These are phyloP conservation scores for Tanytarsus gracilentus DNA, from an alignment of 2,888 invertebrate species.

Conservation along the genomic window DNA sequence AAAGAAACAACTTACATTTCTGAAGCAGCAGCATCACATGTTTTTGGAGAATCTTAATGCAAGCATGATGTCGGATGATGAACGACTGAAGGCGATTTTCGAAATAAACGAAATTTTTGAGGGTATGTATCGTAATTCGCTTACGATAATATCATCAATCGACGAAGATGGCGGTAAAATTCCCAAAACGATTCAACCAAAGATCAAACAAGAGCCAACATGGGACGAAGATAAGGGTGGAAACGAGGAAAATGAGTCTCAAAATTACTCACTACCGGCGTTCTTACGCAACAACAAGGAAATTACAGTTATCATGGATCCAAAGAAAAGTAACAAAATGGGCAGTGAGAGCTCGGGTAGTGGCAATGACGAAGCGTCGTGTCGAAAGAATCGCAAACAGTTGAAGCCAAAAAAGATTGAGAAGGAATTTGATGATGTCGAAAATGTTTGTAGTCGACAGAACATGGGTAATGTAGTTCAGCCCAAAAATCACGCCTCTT, in stretches of 20 bases:
- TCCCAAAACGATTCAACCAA: neutral
- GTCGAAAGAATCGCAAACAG: slow-evolving; percentile 28
- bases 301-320: slow-evolving; percentile 38
- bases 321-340: slow-evolving; percentile 34
- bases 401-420: slow-evolving; percentile 30
- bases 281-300: slow-evolving; percentile 43
- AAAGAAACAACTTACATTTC: slow-evolving; percentile 24
- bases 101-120: slow-evolving; percentile 25
- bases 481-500: slow-evolving; percentile 40
- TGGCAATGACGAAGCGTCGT: no score
- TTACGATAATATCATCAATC: slow-evolving; percentile 29
- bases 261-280: slow-evolving; percentile 31
- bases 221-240: slow-evolving; percentile 1
- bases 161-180: slow-evolving; percentile 30
- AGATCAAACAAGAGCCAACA: neutral
- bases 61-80: slow-evolving; percentile 11
- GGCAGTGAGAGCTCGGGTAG: no score
- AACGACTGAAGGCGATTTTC: slow-evolving; percentile 11
- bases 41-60: slow-evolving; percentile 21
- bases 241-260: slow-evolving; percentile 38
- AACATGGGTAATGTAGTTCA: slow-evolving; percentile 42
- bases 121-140: slow-evolving; percentile 12
- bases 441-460: slow-evolving; percentile 30
- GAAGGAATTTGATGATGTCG: slow-evolving; percentile 27
- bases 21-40: slow-evolving; percentile 23